Base-by-base conservation (phyloP, 2,888 invertebrate genomes). In the Diabrotica balteata region DNA sequence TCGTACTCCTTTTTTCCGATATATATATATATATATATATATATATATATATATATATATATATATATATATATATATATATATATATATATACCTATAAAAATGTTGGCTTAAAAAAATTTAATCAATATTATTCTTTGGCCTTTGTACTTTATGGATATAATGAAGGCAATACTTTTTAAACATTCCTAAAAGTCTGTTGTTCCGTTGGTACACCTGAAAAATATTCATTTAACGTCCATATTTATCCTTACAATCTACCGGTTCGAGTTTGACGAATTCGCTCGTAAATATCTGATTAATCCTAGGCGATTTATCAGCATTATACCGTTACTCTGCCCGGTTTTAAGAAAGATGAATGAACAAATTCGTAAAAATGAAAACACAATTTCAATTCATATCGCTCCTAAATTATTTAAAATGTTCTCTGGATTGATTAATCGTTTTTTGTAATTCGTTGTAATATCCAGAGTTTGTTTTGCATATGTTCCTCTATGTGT, bases 361-460 rank as follows among this genome's bases (percentile, higher is more conserved):
- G 78, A 76, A 69, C 71, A 68, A 75, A 76, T 79, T 78, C 74
- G 75, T 77, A 79, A 80, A 80, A 81, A 81, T 79, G 80, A 78
- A 81, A 81, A 81, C 79, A 79, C 78, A 78, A 80, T 80, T 80
- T 75, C 76, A 74, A 79, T 79, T 80, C 79, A 78, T 80, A 80
- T 78, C 77, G 75, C 79, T 77, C 79, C 77, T 78, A 80, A 79
- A 79, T 76, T 79, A 80, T 81, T 81, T 80, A 79, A 81, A 81
- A 79, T 76, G 77, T 77, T 76, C 59, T 54, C 32, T 44, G 60
- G 22, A 17, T 58, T 77, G 77, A 77, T 77, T 76, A 76, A 77
- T 77, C 72, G 68, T 73, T 44, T 59, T 67, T 66, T 47, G 66
- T 75, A 75, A 76, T 76, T 70, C 71, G 62, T 71, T 72, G 73